Percentiles rank a stretch among this genome's conserved stretches.
Conservation (phyloP, 2,797 vertebrate genomes). For the Pagetopsis macropterus region DNA sequence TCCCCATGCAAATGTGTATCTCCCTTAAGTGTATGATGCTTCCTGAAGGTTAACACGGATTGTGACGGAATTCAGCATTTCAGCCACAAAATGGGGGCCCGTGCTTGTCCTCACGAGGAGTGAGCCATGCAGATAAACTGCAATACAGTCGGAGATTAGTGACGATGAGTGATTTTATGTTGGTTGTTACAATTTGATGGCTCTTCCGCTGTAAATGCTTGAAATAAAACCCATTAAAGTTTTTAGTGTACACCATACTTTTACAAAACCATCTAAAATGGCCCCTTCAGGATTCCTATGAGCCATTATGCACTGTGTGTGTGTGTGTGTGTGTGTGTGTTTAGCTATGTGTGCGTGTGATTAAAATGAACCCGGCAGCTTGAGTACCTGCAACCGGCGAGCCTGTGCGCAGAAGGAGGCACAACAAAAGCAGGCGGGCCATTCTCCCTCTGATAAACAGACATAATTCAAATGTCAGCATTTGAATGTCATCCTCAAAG, state of each 20-base stretch:
- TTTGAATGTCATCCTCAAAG: slow-evolving; percentile 99
- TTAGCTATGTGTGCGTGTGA: slow-evolving; percentile 40
- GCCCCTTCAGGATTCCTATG: slow-evolving; percentile 69
- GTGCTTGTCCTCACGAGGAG: slow-evolving; percentile 49
- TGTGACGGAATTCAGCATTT: slow-evolving; percentile 73
- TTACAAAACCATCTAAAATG: slow-evolving; percentile 70
- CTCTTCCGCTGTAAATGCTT: slow-evolving; percentile 72
- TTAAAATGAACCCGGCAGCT: slow-evolving; percentile 66
- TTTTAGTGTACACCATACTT: slow-evolving; percentile 71
- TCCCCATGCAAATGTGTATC: slow-evolving; percentile 82
- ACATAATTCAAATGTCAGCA: slow-evolving; percentile 99
- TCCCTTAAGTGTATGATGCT: slow-evolving; percentile 75
- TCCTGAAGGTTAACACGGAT: slow-evolving; percentile 85
- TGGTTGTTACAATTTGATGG: slow-evolving; percentile 78
- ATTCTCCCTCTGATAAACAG: slow-evolving; percentile 87
- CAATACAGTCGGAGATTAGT: slow-evolving; percentile 70
- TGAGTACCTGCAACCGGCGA: slow-evolving; percentile 70
- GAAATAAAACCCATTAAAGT: slow-evolving; percentile 79
- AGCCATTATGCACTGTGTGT: slow-evolving; percentile 51
- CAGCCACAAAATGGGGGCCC: slow-evolving; percentile 56
- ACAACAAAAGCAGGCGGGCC: slow-evolving; percentile 81
- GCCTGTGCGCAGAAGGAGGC: slow-evolving; percentile 61
- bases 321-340: slow-evolving; percentile 6
- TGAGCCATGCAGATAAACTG: slow-evolving; percentile 69
- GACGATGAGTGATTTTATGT: slow-evolving; percentile 78